Evolutionary conservation across 2,797 vertebrate species (phyloP), one percentile per base, ranked within the genome.

Genomic region (Chrysocyon brachyurus): DNA sequence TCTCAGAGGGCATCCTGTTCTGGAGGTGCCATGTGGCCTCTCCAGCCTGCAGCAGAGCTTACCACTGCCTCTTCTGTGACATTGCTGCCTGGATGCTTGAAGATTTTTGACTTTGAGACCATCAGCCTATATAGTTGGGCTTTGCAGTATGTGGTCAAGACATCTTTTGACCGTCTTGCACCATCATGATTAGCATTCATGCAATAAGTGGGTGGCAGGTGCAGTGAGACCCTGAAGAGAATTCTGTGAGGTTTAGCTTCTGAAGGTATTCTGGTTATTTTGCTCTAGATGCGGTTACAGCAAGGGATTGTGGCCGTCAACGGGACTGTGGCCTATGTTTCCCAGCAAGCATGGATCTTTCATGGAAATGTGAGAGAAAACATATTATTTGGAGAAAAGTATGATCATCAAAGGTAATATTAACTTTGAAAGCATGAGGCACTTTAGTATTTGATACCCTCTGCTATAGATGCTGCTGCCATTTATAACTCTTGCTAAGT

Each of bases 261-360:
- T 90, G 52, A 96, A 31, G 10, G 11, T 2, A 79, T 21, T n/a
- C 31, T 9, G 19, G 17, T 91, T 91, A 4, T 14, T 81, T 97
- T 85, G 36, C 28, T 94, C 68, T 89, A 99, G 99, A 99, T 99
- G 99, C 98, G 99, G 92, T 98, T 99, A 57, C 98, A 98, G 31
- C 94, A 95, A 57, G 99, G 99, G 4, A 98, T 97, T 0, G 57
- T 99, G 72, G 96, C 98, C 0, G 98, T 98, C 22, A 97, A 98
- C 0, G 99, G 99, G 36, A 98, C 98, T 0, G 98, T 99, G 90
- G 99, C 99, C 66, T 99, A 99, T 3, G 99, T 99, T 90, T 99
- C 99, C 68, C 99, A 99, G 95, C 99, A 99, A 98, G 99, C 99
- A 8, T 99, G 99, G 99, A 99, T 99, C 93, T 99, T 99, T 87